Evolutionary conservation across 2,797 vertebrate genomes (phyloP).

Genomic region (Crenichthys baileyi): DNA sequence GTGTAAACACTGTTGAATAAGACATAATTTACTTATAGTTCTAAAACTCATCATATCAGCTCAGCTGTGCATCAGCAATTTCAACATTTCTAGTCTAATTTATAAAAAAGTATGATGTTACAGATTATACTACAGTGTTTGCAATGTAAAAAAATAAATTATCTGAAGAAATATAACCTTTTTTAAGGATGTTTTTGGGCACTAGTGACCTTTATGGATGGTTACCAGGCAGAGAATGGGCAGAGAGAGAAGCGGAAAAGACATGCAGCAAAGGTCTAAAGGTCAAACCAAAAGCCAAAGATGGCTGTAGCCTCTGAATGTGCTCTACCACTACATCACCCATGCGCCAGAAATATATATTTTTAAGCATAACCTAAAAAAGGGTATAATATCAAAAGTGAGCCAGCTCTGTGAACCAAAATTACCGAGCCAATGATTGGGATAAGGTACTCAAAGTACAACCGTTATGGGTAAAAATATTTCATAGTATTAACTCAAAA

Average conservation of each 20-base stretch:
- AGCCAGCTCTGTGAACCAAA: neutral
- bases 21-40: slow-evolving; percentile 3
- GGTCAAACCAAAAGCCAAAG: too few species aligned
- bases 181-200: too few species aligned
- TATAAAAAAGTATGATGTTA: neutral
- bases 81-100: neutral
- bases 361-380: neutral
- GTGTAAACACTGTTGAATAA: slow-evolving; percentile 17
- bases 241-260: too few species aligned
- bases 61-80: neutral
- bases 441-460: neutral
- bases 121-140: neutral
- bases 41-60: slow-evolving; percentile 11
- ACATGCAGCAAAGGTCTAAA: too few species aligned
- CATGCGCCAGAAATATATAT: too few species aligned
- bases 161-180: too few species aligned
- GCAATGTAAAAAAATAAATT: neutral
- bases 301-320: too few species aligned
- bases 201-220: too few species aligned
- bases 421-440: too few species aligned
- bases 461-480: neutral
- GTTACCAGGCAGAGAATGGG: too few species aligned
- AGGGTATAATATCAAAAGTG: neutral
- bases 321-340: too few species aligned
- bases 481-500: neutral